phyloP scores from a whole-genome alignment of 2,113 vertebrate species.

The Siphamia tubifer region DNA sequence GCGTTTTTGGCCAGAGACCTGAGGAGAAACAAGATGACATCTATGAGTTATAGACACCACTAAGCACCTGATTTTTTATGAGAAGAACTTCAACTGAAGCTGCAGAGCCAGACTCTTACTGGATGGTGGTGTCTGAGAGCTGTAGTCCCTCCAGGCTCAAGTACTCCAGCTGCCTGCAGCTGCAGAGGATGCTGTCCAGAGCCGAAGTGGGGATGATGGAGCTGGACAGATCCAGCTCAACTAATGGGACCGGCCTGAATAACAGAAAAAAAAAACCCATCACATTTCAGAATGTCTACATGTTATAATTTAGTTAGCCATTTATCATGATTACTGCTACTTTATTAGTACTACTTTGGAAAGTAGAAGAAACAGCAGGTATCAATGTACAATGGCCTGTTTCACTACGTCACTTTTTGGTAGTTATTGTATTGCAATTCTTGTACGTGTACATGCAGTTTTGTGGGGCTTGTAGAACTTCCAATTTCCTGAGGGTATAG shows the following conservation, averaged over 20 bases:
- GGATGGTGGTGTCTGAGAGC: constrained; percentile 85
- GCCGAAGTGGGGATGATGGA: constrained; percentile 77
- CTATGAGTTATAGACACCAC: not conserved
- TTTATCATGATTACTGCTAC: too few species aligned
- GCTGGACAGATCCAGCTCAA: constrained; percentile 89
- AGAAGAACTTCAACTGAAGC: not conserved
- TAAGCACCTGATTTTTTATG: not conserved
- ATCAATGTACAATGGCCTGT: too few species aligned
- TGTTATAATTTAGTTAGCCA: too few species aligned
- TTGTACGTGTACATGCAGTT: too few species aligned
- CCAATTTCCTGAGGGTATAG: not conserved
- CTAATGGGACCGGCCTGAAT: constrained; percentile 81
- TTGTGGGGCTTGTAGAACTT: too few species aligned
- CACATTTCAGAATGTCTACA: too few species aligned
- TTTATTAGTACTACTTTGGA: too few species aligned
- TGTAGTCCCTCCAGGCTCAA: constrained; percentile 89
- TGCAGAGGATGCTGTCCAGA: constrained; percentile 81
- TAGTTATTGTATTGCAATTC: too few species aligned
- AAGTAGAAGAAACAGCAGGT: too few species aligned
- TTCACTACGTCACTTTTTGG: too few species aligned
- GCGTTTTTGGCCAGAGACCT: constrained; percentile 85
- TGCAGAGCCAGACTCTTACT: constrained; percentile 69
- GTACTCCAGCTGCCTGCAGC: constrained; percentile 81
- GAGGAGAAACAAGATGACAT: not conserved
- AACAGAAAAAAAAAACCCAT: not conserved